Conservation (phyloP, 2,113 vertebrate species). For the Uria aalge region DNA sequence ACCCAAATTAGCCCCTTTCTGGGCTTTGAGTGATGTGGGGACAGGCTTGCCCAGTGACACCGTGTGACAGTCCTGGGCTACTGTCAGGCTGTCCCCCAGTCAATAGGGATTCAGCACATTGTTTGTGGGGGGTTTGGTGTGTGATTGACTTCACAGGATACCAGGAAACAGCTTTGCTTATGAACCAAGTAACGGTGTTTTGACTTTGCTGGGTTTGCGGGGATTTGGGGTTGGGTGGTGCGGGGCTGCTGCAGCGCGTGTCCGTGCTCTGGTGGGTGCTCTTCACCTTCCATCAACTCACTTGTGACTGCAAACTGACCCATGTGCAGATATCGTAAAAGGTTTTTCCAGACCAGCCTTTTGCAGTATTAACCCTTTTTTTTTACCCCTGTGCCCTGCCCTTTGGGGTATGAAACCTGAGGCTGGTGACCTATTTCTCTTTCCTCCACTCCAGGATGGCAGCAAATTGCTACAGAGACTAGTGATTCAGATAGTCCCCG, state of each 20-base stretch:
- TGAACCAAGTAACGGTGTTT: not conserved
- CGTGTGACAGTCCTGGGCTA: not conserved
- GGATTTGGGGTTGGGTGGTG: not conserved
- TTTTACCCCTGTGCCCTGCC: not conserved
- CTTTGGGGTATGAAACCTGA: not conserved
- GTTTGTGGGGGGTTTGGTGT: not conserved
- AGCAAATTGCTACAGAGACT: not conserved
- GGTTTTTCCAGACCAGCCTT: not conserved
- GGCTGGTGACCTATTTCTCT: not conserved
- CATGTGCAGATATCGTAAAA: not conserved
- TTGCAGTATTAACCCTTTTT: not conserved
- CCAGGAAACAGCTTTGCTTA: not conserved
- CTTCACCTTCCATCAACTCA: not conserved
- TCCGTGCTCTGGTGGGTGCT: not conserved
- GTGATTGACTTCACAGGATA: not conserved
- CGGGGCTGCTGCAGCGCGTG: rapidly evolving
- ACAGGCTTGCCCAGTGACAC: not conserved
- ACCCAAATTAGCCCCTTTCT: not conserved
- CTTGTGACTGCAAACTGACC: not conserved
- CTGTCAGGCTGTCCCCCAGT: not conserved
- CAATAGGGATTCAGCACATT: not conserved
- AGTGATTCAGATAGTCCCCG: not conserved
- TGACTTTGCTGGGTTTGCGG: not conserved
- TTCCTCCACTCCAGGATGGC: not conserved
- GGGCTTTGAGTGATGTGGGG: not conserved